Conservation (phyloP, 2,888 invertebrate species). For the Lasioglossum figueresi region DNA sequence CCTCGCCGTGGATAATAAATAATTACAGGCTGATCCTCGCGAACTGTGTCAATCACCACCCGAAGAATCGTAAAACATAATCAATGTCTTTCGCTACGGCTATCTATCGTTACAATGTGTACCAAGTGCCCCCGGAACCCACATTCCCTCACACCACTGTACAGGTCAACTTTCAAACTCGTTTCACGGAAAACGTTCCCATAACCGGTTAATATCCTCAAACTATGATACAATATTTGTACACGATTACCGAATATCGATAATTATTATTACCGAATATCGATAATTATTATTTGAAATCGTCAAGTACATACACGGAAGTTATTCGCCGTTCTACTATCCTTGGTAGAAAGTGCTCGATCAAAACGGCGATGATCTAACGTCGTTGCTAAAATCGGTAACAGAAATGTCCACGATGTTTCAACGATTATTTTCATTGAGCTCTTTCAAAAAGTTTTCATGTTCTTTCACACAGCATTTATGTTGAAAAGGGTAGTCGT, state of each 20-base stretch:
- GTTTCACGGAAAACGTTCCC: constrained; percentile 26
- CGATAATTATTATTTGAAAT: constrained; percentile 10
- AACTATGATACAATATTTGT: constrained; percentile 47
- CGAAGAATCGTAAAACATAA: constrained; percentile 6
- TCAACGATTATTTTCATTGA: neutral
- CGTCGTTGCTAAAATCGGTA: neutral
- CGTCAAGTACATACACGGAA: constrained; percentile 6
- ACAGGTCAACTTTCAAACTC: constrained; percentile 20
- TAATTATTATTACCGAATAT: constrained; percentile 3
- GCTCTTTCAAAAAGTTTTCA: neutral
- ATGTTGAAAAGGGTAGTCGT: neutral
- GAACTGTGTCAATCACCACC: constrained; percentile 11
- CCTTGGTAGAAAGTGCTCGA: neutral
- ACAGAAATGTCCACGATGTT: neutral
- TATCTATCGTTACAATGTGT: neutral
- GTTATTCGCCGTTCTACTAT: constrained; percentile 14
- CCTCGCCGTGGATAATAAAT: neutral
- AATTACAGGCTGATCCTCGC: constrained; percentile 13
- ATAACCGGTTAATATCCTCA: constrained; percentile 44
- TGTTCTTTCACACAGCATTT: neutral
- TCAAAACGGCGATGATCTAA: neutral
- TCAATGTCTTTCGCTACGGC: neutral
- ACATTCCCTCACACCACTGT: constrained; percentile 43
- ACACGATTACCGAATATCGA: constrained; percentile 8
- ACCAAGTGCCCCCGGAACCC: constrained; percentile 7